Base-by-base conservation (phyloP, 2,888 invertebrate species). In the Lasioglossum pauxillum region DNA sequence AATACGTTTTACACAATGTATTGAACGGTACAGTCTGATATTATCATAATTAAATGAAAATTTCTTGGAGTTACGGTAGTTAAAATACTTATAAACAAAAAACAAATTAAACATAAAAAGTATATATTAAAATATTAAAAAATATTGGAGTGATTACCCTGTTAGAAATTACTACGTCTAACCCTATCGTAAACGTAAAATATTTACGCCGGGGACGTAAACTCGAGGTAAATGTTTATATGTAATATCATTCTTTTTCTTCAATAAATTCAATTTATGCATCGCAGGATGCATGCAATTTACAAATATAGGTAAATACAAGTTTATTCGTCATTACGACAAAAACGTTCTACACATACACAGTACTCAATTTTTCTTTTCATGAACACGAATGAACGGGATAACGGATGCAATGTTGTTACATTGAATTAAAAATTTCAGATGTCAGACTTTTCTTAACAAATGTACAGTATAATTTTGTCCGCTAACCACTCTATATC, bases 341-440 rank as follows among this genome's bases (percentile, higher is more conserved):
- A 90, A 78, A 90, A 83, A 83, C 14, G 72, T 83, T 87, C 83
- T 88, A 89, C 86, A 84, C 85, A 90, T 89, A 88, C 85, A 90
- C 86, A 88, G 71, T 89, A 89, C 78, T 89, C 74, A 85, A 82
- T 85, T 82, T 82, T 82, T 82, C 76, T 80, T 57, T n/a, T 89
- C 23, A 87, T 88, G 86, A 90, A 90, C 86, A 90, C 86, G 84
- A 85, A 90, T 86, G 83, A 90, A 90, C 84, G 87, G 90, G 87
- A 86, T 85, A 90, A 88, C 80, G 80, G 82, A 88, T 86, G 82
- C 78, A 88, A 88, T 86, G 69, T 88, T 82, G 75, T 75, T 87
- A 86, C 49, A 71, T 81, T 90, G 89, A 85, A 83, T 88, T 79
- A 88, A 88, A 78, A 86, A 78, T 84, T 84, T 88, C 84, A 75